Evolutionary conservation across 2,113 vertebrate species (phyloP), one percentile per base, ranked within the genome.

Genomic region (Isurus oxyrinchus): DNA sequence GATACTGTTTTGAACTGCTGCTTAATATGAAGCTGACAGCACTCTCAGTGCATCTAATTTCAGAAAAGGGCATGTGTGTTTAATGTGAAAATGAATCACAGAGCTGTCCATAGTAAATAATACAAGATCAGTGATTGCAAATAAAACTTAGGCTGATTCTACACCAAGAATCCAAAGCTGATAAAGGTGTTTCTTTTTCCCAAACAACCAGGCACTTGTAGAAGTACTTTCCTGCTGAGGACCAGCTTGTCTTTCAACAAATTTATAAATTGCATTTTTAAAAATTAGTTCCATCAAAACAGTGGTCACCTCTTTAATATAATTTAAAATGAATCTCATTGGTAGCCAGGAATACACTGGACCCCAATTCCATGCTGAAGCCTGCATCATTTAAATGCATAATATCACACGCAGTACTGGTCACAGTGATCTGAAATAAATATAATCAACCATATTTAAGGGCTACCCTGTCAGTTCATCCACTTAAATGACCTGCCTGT

Each of bases 61-160:
- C 59, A 94, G 90, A 63, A 94, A 94, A 94, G 90, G 35, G 59
- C 59, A 94, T 35, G 0, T 63, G 19, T 94, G 90, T 63, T 66
- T 94, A 40, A 63, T 94, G 90, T 94, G 59, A 94, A 94, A 63
- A 94, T 94, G 90, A 66, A 94, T n/a, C 90, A 40, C 59, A 94
- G 59, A 63, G 59, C 90, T 94, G 90, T 94, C 59, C 90, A 61
- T 61, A 19, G 90, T 94, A 66, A 94, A 94, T 63, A 66, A 94
- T 94, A 40, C 90, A 94, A n/a, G 16, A 94, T 66, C 90, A 94
- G 90, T 94, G 19, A 94, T 63, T 63, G 16, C 90, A 94, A 94
- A 94, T 63, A 94, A 63, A 40, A 94, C 6, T 63, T 35, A 23
- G 19, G 55, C 59, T 66, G 35, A 23, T 93, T 93, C 57, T 61